Evolutionary conservation across 1,140 invertebrate species (phyloP), one percentile per base, ranked within the genome.

Genomic region (Heliconius eleuchia): DNA sequence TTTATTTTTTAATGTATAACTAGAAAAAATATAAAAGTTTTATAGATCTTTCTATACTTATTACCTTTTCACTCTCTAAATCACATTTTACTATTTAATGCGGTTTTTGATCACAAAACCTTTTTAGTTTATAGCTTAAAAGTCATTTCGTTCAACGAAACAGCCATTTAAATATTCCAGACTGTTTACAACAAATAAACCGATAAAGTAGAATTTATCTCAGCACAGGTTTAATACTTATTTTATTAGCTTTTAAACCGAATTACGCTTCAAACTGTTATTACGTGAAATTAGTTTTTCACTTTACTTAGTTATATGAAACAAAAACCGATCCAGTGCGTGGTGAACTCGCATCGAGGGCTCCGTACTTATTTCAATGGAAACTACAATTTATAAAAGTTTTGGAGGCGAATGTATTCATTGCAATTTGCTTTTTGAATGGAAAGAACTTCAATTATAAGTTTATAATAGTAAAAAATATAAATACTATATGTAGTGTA

Each of bases 101-200:
- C 50, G 37, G 60, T 74, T 78, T 78, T 74, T 74, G 37, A 78
- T 78, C 27, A 57, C 71, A 74, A 37, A 78, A 74, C 77, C 77
- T 78, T 57, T 74, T 78, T 42, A 66, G 57, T 78, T 78, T 78
- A 78, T 50, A 39, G 39, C 77, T 37, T 57, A n/a, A 78, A 78
- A 72, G 72, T 78, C 57, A 70, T 73, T 55, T 46, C 72, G 55
- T 60, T 75, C 11, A 60, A 57, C 55, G 60, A 57, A 18, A 75
- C 34, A 37, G 46, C 52, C 74, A n/a, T 75, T 74, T 60, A 57
- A 52, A 60, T 75, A 66, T 50, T 52, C 50, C 34, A 75, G 30
- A 27, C 50, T n/a, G 52, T 55, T 55, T 55, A 55, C 52, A 55
- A 55, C 52, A 55, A 55, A 55, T 55, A 55, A 55, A 55, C 52